Conservation (phyloP, 2,797 vertebrate species). For the Lacerta bilineata region DNA sequence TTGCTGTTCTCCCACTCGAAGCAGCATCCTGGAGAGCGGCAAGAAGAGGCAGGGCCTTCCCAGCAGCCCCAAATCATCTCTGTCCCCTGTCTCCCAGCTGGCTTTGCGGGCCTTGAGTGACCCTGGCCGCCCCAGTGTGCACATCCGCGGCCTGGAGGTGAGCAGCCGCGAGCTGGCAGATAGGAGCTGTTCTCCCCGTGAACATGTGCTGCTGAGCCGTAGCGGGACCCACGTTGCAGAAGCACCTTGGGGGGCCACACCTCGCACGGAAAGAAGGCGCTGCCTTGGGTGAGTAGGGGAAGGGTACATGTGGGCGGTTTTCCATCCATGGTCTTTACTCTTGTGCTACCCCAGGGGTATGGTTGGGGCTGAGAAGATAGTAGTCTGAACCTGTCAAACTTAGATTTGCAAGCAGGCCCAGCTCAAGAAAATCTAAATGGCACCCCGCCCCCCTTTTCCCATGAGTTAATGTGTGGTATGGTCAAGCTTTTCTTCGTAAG, state of each 20-base stretch:
- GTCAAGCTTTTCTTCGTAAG: background rate
- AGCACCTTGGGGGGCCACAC: constrained; percentile 72
- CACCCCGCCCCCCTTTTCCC: background rate
- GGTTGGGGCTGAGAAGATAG: background rate
- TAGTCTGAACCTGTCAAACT: too few relatives aligned
- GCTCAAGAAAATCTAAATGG: background rate
- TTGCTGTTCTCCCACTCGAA: constrained; percentile 81
- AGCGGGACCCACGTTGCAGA: constrained; percentile 83
- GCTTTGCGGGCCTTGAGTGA: constrained; percentile 33
- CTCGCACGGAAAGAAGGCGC: constrained; percentile 74
- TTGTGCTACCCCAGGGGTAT: background rate
- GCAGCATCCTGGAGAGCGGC: constrained; percentile 47
- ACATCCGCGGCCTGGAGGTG: constrained; percentile 92
- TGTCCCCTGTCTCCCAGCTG: constrained; percentile 28
- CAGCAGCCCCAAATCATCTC: background rate
- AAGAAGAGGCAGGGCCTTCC: constrained; percentile 52
- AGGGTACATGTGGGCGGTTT: too few relatives aligned
- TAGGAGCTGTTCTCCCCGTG: constrained; percentile 88
- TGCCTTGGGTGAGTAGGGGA: constrained; percentile 70
- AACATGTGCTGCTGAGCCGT: constrained; percentile 89
- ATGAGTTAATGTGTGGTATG: background rate
- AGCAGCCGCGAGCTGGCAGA: constrained; percentile 94
- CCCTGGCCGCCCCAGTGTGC: constrained; percentile 70
- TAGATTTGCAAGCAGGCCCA: background rate
- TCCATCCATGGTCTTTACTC: background rate